phyloP scores from a whole-genome alignment of 64 coral and sea anemone species.

The Dendronephthya gigantea region DNA sequence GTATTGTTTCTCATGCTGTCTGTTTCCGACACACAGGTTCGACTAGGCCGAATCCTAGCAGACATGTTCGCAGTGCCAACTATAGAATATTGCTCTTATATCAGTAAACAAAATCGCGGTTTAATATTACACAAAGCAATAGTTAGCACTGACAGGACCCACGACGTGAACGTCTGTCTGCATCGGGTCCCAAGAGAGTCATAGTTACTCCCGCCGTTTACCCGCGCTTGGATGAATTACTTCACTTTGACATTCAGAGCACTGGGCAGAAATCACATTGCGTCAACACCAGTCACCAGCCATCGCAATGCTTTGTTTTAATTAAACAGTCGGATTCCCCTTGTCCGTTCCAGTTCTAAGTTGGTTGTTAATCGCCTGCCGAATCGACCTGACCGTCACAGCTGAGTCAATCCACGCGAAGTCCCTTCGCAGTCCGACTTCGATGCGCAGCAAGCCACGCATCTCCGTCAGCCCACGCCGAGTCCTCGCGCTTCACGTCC shows the following conservation, averaged over 20 bases:
- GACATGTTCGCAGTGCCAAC: background rate
- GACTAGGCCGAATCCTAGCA: no score
- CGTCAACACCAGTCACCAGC: constrained; percentile 16
- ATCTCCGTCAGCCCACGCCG: background rate
- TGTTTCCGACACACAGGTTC: no score
- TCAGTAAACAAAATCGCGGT: no score
- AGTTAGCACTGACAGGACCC: no score
- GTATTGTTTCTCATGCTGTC: no score
- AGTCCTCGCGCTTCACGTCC: background rate
- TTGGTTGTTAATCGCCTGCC: constrained; percentile 6
- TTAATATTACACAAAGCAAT: no score
- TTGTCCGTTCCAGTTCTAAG: constrained; percentile 12
- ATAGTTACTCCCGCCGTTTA: background rate
- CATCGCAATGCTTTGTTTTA: constrained; percentile 18
- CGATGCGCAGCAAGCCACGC: background rate
- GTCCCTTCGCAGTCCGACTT: background rate
- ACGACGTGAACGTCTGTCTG: no score
- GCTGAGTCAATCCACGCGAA: background rate
- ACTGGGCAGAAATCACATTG: constrained; percentile 21
- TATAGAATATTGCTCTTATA: background rate
- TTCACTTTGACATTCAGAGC: constrained; percentile 20
- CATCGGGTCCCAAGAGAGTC: no score
- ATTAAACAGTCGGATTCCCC: constrained; percentile 4
- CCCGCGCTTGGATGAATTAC: constrained; percentile 18
- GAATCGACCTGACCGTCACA: constrained; percentile 10